Conservation (phyloP, 2,888 invertebrate genomes). For the Tachina fera region DNA sequence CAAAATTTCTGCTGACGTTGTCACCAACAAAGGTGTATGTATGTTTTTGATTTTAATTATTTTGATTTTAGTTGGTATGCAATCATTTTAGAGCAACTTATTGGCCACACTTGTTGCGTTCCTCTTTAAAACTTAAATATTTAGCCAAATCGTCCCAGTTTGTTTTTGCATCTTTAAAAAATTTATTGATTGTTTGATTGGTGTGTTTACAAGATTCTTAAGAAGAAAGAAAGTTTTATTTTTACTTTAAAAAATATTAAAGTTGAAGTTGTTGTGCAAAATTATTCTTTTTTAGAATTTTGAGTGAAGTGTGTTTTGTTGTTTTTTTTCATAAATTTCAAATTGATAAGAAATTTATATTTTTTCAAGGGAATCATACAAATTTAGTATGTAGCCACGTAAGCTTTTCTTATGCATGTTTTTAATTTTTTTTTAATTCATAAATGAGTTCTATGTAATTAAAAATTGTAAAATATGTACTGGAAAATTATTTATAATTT, state of each 20-base stretch:
- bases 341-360: slow-evolving; percentile 1
- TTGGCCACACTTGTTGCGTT: slow-evolving; percentile 24
- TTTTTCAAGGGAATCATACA: neutral
- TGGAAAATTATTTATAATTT: no score
- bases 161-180: neutral
- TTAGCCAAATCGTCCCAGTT: neutral
- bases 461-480: neutral
- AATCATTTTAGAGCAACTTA: slow-evolving; percentile 9
- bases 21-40: slow-evolving; percentile 26
- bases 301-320: neutral
- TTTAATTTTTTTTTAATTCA: neutral
- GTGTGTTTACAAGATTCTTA: slow-evolving; percentile 35
- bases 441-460: neutral
- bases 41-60: slow-evolving; percentile 9
- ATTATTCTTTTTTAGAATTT: neutral
- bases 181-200: slow-evolving; percentile 11
- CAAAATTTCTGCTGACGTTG: slow-evolving; percentile 61
- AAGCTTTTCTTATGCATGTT: slow-evolving; percentile 42
- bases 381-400: slow-evolving; percentile 26
- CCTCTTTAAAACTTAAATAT: slow-evolving; percentile 1
- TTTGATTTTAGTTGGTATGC: slow-evolving; percentile 20
- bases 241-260: neutral
- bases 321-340: neutral
- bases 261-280: neutral
- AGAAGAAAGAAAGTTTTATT: neutral